phyloP scores from a whole-genome alignment of 2,113 vertebrate species.

The Mungos mungo region DNA sequence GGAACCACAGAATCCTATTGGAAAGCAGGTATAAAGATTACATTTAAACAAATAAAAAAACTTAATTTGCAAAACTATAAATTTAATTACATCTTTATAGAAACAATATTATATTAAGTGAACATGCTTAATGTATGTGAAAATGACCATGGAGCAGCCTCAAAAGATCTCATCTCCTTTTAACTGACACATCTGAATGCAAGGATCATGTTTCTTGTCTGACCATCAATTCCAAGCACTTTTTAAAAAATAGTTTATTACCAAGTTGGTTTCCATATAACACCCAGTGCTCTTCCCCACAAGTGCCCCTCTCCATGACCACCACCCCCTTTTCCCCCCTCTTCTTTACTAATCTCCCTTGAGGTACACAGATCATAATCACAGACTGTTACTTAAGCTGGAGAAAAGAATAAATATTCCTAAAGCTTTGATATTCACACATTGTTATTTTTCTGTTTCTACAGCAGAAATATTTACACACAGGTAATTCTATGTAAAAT shows the following conservation, averaged over 20 bases:
- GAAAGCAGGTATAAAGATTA: neutral
- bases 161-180: neutral
- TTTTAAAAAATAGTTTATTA: too few species aligned
- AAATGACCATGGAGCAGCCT: neutral
- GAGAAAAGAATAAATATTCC: slow-evolving; percentile 12
- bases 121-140: neutral
- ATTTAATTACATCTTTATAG: neutral
- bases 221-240: neutral
- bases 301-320: too few species aligned
- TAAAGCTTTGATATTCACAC: neutral
- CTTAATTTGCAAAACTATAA: neutral
- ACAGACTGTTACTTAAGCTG: neutral
- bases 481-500: neutral
- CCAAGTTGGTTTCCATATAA: too few species aligned
- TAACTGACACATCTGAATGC: neutral
- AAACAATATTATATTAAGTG: neutral
- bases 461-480: neutral
- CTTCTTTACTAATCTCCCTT: neutral
- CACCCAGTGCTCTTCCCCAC: too few species aligned
- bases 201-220: neutral
- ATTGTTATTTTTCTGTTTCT: slow-evolving; percentile 15
- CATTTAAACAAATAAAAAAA: neutral
- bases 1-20: neutral
- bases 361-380: neutral
- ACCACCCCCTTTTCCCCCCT: too few species aligned